Percentiles rank a stretch among this genome's conserved stretches.
Evolutionary conservation across 1,140 invertebrate species (phyloP).

Genomic region (Aleiodes sp.): DNA sequence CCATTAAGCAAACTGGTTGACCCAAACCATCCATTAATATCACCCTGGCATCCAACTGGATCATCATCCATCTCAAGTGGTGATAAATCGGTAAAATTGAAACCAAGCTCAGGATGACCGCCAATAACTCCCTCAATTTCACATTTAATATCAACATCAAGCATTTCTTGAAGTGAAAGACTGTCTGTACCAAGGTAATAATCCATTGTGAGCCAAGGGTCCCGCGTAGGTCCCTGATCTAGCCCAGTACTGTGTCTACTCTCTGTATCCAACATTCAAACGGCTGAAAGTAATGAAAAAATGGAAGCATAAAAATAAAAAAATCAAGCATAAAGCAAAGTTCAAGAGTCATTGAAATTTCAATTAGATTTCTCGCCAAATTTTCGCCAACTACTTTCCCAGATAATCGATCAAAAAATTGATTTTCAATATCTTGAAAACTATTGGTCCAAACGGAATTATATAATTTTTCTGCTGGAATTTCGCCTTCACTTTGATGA

Average conservation of each 20-base stretch:
- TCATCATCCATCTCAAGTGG: constrained; percentile 74
- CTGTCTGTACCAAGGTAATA: constrained; percentile 68
- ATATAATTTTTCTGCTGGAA: too few relatives aligned
- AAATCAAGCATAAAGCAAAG: not conserved
- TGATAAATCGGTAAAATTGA: constrained; percentile 74
- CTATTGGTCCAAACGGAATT: too few relatives aligned
- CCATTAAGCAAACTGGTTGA: constrained; percentile 69
- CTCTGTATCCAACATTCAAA: constrained; percentile 65
- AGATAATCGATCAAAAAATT: too few relatives aligned
- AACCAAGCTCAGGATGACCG: constrained; percentile 64
- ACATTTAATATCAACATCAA: constrained; percentile 83
- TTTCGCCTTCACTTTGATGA: too few relatives aligned
- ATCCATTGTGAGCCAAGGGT: constrained; percentile 68
- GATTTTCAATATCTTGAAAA: too few relatives aligned
- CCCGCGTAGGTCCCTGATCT: constrained; percentile 62
- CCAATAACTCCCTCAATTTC: constrained; percentile 81
- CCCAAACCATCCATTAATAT: constrained; percentile 68
- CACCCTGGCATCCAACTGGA: constrained; percentile 67
- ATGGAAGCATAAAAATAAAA: not conserved
- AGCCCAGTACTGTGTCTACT: constrained; percentile 60
- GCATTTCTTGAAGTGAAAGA: constrained; percentile 78
- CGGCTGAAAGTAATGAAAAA: constrained; percentile 49
- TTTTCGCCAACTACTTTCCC: too few relatives aligned
- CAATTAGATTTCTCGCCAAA: too few relatives aligned
- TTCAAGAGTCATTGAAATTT: too few relatives aligned